Base-by-base conservation (phyloP, 2,888 invertebrate species). In the Girardia tigrina region DNA sequence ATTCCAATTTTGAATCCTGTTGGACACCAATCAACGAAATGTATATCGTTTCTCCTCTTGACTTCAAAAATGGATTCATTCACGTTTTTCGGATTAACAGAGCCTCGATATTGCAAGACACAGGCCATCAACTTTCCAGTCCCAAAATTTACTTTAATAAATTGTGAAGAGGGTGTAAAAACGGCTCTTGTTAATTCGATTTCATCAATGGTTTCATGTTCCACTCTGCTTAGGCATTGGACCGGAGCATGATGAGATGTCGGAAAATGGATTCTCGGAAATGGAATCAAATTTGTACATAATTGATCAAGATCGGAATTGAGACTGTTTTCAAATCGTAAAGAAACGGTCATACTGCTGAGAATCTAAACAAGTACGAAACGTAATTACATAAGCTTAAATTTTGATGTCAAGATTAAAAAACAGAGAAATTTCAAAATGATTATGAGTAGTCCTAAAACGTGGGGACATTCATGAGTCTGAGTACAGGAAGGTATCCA, bases 41-140 rank as follows among this genome's bases (percentile, higher is more conserved):
- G 87, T 78, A 90, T 89, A 12, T 87, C 85, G 78, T 88, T 89
- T 87, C 92, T 93, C 80, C 92, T 92, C 87, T 94, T 94, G 87
- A 94, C 93, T 83, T 91, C 90, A 28, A 81, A 80, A 70, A 82
- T 81, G 78, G 82, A 80, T 23, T 82, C 81, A 78, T 82, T 80
- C 78, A 80, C 80, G 76, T 80, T 80, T 78, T 80, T 80, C 71
- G 80, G 80, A n/a, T 79, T 77, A 0, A 79, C 78, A 74, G 78
- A 78, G 29, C 79, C 79, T 56, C 79, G 76, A 75, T 79, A 79
- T 28, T 79, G 76, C 42, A 79, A 71, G 75, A 79, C 79, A 72
- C 79, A 79, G 26, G 79, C 78, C 79, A 79, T 79, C 75, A 79
- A 79, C 70, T 79, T 79, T 26, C 79, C 79, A 42, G 78, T 77